These are phyloP conservation scores for Ceratotherium simum DNA, from an alignment of 2,113 vertebrate genomes.

Conservation along the genomic window DNA sequence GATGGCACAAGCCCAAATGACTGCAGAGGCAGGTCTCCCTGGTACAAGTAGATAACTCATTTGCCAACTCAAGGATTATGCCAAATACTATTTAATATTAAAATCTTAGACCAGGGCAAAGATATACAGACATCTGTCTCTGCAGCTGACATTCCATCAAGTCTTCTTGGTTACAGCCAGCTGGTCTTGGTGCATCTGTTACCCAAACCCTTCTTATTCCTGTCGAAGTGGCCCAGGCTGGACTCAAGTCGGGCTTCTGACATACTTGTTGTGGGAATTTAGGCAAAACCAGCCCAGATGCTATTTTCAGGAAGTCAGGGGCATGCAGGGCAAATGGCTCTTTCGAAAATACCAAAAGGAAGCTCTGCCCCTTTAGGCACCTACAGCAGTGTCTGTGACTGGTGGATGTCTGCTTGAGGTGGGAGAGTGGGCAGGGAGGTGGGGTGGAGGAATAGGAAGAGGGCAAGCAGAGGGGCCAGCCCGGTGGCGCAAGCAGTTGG, in stretches of 20 bases:
- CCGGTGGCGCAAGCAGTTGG: too few relatives aligned
- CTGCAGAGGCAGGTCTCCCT: slow-evolving; percentile 20
- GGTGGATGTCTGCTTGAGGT: background rate
- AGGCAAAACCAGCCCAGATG: background rate
- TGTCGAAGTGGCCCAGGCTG: background rate
- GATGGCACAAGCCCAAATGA: slow-evolving; percentile 40
- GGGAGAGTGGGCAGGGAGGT: background rate
- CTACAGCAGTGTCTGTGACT: background rate
- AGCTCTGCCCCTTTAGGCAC: background rate
- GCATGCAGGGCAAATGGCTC: background rate
- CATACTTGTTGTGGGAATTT: background rate
- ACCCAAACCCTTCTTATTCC: background rate
- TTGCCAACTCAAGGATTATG: slow-evolving; percentile 44
- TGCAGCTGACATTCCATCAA: background rate
- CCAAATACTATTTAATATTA: slow-evolving; percentile 33
- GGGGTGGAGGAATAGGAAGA: background rate
- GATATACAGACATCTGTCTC: background rate
- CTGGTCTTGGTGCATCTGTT: background rate
- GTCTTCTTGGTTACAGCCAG: background rate
- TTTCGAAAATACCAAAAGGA: background rate
- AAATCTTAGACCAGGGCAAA: slow-evolving; percentile 4
- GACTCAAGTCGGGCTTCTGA: background rate
- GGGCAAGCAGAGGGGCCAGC: too few relatives aligned
- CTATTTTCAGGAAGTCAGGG: background rate
- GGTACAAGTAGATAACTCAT: slow-evolving; percentile 22